These are phyloP conservation scores for Simalia tracyae DNA, from an alignment of 2,797 vertebrate species.

Conservation along the genomic window DNA sequence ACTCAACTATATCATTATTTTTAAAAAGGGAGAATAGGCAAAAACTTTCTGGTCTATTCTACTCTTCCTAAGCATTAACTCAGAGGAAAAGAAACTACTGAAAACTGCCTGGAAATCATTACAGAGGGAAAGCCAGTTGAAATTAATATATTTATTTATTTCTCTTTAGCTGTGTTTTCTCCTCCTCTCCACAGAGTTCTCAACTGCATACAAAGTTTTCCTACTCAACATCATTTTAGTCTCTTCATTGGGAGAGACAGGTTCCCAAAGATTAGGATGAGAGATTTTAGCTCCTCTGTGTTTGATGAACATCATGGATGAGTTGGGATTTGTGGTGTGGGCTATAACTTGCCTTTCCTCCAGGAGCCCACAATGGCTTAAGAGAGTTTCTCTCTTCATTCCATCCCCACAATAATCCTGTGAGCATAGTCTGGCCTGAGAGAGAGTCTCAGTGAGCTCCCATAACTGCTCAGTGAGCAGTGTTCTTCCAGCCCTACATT, in stretches of 20 bases:
- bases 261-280: neutral
- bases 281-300: neutral
- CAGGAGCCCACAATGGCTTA: neutral
- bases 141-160: neutral
- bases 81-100: neutral
- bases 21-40: conserved; percentile 10
- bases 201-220: neutral
- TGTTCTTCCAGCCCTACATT: neutral
- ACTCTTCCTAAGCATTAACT: neutral
- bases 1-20: conserved; percentile 1
- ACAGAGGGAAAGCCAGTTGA: neutral
- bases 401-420: neutral
- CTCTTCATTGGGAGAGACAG: neutral
- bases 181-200: neutral
- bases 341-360: neutral
- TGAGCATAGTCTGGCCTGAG: neutral
- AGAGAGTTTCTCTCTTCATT: neutral
- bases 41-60: neutral
- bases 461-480: neutral
- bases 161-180: neutral
- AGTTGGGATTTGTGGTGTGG: neutral
- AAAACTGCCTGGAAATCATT: conserved; percentile 13
- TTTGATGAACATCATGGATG: neutral
- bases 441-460: neutral
- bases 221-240: neutral